Base-by-base conservation (phyloP, 2,797 vertebrate species). In the Poeciliopsis presidionis region DNA sequence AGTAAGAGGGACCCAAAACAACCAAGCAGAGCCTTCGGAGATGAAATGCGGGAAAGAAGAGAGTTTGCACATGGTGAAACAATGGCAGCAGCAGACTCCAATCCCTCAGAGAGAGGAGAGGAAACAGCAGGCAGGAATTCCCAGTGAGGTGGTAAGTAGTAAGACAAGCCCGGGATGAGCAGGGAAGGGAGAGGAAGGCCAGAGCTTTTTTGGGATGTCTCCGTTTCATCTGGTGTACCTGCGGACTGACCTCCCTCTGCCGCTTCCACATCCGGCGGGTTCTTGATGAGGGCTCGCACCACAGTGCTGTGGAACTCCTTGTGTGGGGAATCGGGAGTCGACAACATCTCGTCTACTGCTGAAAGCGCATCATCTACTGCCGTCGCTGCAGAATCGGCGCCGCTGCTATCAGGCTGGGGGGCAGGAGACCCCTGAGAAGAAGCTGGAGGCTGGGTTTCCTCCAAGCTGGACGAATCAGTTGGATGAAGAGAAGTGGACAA, bases 271-370 rank as follows among this genome's bases (percentile, higher is more conserved):
- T 33, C 83, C 8, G 80, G 85, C 55, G 94, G 88, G 85, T 96
- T 94, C 79, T 93, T 94, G 93, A 92, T 93, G 82, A 96, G 88
- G 45, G 96, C 96, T 87, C 91, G 94, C 91, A 96, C 90, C 89
- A 97, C 95, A 2, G 96, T 96, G 4, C 90, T 92, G 87, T 96
- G 95, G 93, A 97, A 97, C 90, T 97, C 96, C 93, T 92, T 94
- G 28, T 95, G 95, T 33, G 94, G 95, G 65, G 95, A 95, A 67
- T 87, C 93, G 7, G 74, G 87, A 77, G 87, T 74, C 0, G 80
- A 76, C 25, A 86, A 74, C 69, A 69, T 36, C 41, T 89, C 84
- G 0, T 90, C 92, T 18, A 84, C 81, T 43, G 85, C 84, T 0
- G 77, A 78, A 73, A 90, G 89, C 84, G 88, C 87, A 0, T 93